Percentiles rank a stretch among this genome's conserved stretches.
Conservation (phyloP, 37 sponge, comb jelly and placozoan species). For the Cliona cf. orientalis region DNA sequence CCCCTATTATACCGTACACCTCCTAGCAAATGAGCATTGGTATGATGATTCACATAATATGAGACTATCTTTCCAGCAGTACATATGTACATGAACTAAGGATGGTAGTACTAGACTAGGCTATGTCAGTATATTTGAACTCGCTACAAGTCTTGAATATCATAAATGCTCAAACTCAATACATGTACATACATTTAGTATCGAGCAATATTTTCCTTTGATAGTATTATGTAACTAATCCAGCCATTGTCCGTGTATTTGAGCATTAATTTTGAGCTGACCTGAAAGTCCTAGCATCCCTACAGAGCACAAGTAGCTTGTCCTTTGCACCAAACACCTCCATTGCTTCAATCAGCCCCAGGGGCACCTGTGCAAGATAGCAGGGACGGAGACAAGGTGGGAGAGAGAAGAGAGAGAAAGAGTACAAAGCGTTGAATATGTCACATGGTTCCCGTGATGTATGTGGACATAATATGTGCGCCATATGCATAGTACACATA, state of each 20-base stretch:
- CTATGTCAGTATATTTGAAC: too few relatives aligned
- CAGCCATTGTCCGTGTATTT: neutral
- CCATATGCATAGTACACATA: too few relatives aligned
- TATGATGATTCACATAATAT: too few relatives aligned
- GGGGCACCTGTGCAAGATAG: slow-evolving; percentile 37
- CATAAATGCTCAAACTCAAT: neutral
- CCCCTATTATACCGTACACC: too few relatives aligned
- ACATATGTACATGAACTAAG: too few relatives aligned
- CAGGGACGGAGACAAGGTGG: neutral
- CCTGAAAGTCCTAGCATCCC: slow-evolving; percentile 34
- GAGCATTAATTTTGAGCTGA: neutral
- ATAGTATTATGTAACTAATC: neutral
- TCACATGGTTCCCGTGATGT: neutral
- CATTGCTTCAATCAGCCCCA: slow-evolving; percentile 59
- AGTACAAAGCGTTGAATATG: neutral
- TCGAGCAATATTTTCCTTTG: too few relatives aligned
- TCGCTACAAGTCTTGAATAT: too few relatives aligned
- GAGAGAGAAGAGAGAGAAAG: neutral
- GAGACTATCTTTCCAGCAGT: too few relatives aligned
- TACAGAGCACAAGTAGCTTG: slow-evolving; percentile 36
- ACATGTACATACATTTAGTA: too few relatives aligned
- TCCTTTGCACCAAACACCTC: slow-evolving; percentile 36
- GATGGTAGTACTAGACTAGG: too few relatives aligned
- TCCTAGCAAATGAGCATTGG: too few relatives aligned
- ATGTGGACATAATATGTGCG: too few relatives aligned